Evolutionary conservation across 2,888 invertebrate species (phyloP).

Genomic region (Dendrolimus pini): DNA sequence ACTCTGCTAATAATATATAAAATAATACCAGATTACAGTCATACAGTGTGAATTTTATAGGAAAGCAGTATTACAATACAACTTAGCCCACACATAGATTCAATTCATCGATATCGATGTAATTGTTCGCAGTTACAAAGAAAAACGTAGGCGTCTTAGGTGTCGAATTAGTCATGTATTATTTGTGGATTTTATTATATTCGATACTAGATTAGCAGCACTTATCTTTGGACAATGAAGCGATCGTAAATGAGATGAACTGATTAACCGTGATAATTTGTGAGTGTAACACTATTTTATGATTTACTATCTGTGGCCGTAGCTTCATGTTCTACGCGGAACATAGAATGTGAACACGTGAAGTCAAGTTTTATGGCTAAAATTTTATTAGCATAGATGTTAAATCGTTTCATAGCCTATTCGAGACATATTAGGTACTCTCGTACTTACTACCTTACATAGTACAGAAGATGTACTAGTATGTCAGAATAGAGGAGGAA

Average conservation of each 20-base stretch:
- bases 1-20: too few relatives aligned
- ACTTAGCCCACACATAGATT: not conserved
- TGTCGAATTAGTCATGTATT: not conserved
- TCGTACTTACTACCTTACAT: too few relatives aligned
- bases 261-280: not conserved
- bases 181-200: not conserved
- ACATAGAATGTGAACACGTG: too few relatives aligned
- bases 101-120: constrained; percentile 2
- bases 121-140: constrained; percentile 1
- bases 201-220: not conserved
- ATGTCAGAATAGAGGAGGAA: too few relatives aligned
- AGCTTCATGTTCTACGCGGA: too few relatives aligned
- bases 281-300: constrained; percentile 25
- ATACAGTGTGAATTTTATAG: not conserved
- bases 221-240: not conserved
- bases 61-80: not conserved
- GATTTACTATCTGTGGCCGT: constrained; percentile 18
- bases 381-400: too few relatives aligned
- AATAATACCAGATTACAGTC: too few relatives aligned
- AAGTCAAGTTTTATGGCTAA: too few relatives aligned
- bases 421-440: too few relatives aligned
- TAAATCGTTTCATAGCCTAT: too few relatives aligned
- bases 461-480: too few relatives aligned
- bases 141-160: constrained; percentile 2
- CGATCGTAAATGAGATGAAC: not conserved